Conservation (phyloP, 2,888 invertebrate genomes). For the Clusia tigrina region DNA sequence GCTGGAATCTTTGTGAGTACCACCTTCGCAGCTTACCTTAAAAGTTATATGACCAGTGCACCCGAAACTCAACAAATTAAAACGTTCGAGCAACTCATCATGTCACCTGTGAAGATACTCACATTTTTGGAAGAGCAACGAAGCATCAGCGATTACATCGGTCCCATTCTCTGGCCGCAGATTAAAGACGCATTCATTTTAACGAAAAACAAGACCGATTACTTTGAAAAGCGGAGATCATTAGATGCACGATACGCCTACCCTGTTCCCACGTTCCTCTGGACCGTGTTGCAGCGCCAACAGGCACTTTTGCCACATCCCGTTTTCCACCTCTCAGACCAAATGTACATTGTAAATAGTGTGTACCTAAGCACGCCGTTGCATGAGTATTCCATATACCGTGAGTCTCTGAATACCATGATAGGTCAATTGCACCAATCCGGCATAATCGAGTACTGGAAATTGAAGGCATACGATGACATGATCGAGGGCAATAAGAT, state of each 20-base stretch:
- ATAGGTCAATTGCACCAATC: no score
- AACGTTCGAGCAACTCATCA: slow-evolving; percentile 10
- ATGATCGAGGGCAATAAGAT: no score
- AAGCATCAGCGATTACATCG: no score
- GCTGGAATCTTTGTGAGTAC: slow-evolving; percentile 25
- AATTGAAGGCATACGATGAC: no score
- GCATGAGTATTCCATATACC: slow-evolving; percentile 36
- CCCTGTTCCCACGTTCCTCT: slow-evolving; percentile 15
- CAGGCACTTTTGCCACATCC: slow-evolving; percentile 42
- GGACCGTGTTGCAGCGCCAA: slow-evolving; percentile 39
- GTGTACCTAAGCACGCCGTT: slow-evolving; percentile 37
- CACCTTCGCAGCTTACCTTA: slow-evolving; percentile 22
- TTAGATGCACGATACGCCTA: slow-evolving; percentile 9
- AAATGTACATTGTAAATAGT: slow-evolving; percentile 35
- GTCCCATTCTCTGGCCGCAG: neutral
- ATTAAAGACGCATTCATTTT: neutral
- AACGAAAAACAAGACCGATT: neutral
- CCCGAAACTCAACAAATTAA: slow-evolving; percentile 22
- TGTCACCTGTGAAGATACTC: no score
- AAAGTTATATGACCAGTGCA: slow-evolving; percentile 24
- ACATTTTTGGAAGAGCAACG: no score
- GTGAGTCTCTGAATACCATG: slow-evolving; percentile 36
- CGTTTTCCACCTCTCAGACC: slow-evolving; percentile 42
- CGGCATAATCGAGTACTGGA: no score
- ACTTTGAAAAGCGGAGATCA: neutral